Evolutionary conservation across 2,113 vertebrate genomes (phyloP).

Genomic region (Lagenorhynchus albirostris): DNA sequence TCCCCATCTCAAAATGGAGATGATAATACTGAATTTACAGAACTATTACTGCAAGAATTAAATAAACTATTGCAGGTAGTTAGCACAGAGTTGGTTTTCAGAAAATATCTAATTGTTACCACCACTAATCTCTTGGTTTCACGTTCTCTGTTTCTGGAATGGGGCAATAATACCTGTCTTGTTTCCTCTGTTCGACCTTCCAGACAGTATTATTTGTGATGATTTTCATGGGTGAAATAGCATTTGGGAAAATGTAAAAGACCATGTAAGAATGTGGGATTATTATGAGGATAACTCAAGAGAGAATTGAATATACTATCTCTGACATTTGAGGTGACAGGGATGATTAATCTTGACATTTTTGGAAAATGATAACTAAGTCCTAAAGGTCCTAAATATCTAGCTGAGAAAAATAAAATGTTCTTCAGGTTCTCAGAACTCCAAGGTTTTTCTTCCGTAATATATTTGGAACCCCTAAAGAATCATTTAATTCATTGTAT

Average conservation of each 20-base stretch:
- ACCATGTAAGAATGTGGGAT: background rate
- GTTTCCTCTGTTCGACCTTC: background rate
- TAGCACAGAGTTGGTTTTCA: background rate
- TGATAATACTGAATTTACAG: background rate
- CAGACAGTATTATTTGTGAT: slow-evolving; percentile 11
- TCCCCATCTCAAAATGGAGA: background rate
- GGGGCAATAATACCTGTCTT: background rate
- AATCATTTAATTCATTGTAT: slow-evolving; percentile 45
- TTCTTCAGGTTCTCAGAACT: slow-evolving; percentile 61
- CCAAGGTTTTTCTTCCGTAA: slow-evolving; percentile 50
- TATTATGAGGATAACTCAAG: background rate
- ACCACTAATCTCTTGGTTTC: background rate
- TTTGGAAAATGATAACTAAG: slow-evolving; percentile 43
- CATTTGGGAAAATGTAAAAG: background rate
- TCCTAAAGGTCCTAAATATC: slow-evolving; percentile 1
- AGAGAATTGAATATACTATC: background rate
- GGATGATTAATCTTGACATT: background rate
- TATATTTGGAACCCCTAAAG: slow-evolving; percentile 51
- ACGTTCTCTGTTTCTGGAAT: background rate
- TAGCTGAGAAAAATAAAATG: slow-evolving; percentile 60
- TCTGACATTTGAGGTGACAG: background rate
- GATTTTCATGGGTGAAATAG: background rate
- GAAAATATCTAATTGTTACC: background rate
- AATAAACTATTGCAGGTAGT: background rate
- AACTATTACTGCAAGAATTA: background rate